Evolutionary conservation across 2,797 vertebrate genomes (phyloP).

Genomic region (Hippoglossus hippoglossus): DNA sequence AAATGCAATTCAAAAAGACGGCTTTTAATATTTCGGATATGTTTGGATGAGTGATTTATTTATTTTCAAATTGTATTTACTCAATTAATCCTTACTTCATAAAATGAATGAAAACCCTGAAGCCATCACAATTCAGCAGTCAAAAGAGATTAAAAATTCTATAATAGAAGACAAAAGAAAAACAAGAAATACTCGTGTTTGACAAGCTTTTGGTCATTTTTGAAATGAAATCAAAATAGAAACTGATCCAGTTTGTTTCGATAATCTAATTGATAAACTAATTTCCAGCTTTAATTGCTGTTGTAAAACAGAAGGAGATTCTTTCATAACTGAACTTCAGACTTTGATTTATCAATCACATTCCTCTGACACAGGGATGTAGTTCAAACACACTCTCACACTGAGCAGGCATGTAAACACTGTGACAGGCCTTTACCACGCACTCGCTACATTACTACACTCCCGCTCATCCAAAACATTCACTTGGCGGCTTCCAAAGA

Average conservation of each 20-base stretch:
- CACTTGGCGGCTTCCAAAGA: conserved; percentile 29
- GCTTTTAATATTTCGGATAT: too few relatives aligned
- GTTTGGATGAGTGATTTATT: too few relatives aligned
- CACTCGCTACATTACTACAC: conserved; percentile 38
- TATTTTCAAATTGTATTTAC: background rate
- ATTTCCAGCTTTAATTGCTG: background rate
- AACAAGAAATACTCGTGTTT: background rate
- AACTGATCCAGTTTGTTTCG: background rate
- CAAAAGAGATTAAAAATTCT: too few relatives aligned
- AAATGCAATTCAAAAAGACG: background rate
- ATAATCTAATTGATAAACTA: background rate
- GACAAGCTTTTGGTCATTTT: background rate
- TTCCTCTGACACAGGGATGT: conserved; percentile 8
- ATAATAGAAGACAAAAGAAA: background rate
- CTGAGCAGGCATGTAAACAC: conserved; percentile 36
- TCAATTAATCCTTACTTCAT: background rate
- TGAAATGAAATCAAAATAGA: background rate
- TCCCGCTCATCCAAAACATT: conserved; percentile 35
- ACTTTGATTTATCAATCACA: conserved; percentile 13
- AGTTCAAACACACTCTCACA: conserved; percentile 30
- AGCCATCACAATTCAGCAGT: too few relatives aligned
- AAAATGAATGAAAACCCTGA: too few relatives aligned
- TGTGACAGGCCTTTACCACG: conserved; percentile 37
- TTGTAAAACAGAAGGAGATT: background rate
- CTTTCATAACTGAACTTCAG: conserved; percentile 1